Evolutionary conservation across 2,888 invertebrate species (phyloP).

Genomic region (Alentia gelatinosa): DNA sequence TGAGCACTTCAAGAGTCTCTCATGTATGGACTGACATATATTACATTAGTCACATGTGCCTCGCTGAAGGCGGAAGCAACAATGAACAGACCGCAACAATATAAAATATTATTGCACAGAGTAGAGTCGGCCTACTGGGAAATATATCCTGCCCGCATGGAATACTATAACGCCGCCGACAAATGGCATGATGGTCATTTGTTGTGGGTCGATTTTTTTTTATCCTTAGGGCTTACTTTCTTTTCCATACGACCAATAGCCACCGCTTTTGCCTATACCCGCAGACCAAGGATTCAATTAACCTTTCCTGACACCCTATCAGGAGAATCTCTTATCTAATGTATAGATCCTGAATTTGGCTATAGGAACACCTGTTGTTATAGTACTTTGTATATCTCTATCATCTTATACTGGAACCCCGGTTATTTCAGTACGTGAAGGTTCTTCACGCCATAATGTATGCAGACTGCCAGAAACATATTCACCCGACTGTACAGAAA

Average conservation of each 20-base stretch:
- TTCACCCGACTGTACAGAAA: too few relatives aligned
- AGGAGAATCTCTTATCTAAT: neutral
- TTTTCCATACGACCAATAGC: neutral
- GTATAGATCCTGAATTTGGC: neutral
- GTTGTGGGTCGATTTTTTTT: neutral
- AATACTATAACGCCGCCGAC: neutral
- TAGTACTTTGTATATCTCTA: neutral
- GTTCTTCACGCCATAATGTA: too few relatives aligned
- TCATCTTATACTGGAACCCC: neutral
- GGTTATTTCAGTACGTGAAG: too few relatives aligned
- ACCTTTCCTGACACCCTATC: constrained; percentile 7
- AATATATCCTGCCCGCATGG: neutral
- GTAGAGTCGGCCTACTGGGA: too few relatives aligned
- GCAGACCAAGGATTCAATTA: neutral
- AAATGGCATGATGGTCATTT: too few relatives aligned
- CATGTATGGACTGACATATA: too few relatives aligned
- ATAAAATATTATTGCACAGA: neutral
- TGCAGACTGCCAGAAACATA: too few relatives aligned
- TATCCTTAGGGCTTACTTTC: neutral
- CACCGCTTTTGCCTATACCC: neutral
- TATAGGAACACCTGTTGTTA: neutral
- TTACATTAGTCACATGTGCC: too few relatives aligned
- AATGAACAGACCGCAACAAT: too few relatives aligned
- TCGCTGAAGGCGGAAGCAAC: too few relatives aligned
- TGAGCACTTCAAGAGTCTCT: too few relatives aligned